Percentiles rank a stretch among this genome's conserved stretches.
Conservation (phyloP, 2,797 vertebrate species). For the Melanogrammus aeglefinus region DNA sequence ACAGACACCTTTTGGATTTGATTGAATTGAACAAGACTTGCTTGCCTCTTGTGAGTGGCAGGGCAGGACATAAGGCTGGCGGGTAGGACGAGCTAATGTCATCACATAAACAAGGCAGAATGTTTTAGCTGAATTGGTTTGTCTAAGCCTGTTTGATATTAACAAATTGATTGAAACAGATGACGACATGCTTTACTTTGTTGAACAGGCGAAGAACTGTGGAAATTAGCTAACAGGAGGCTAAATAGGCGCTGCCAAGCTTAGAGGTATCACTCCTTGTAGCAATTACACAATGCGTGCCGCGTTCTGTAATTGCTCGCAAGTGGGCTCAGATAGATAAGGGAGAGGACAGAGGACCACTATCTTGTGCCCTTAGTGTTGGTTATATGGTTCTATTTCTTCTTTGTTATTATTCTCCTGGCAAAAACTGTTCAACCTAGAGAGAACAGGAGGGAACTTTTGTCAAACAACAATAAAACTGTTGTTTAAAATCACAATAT, state of each 20-base stretch:
- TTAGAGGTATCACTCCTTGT: neutral
- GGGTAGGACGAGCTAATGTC: neutral
- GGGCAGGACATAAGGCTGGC: neutral
- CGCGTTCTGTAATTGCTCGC: too few species aligned
- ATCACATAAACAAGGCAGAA: neutral
- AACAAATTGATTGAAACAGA: neutral
- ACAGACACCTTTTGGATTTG: neutral
- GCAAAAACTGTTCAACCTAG: too few species aligned
- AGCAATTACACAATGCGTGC: neutral
- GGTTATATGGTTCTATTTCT: too few species aligned
- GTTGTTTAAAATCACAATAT: too few species aligned
- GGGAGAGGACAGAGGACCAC: too few species aligned
- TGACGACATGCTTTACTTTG: neutral
- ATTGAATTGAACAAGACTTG: neutral
- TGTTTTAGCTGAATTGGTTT: neutral
- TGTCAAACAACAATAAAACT: neutral
- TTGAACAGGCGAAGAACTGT: too few species aligned
- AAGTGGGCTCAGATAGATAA: neutral
- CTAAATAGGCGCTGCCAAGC: neutral
- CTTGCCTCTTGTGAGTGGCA: neutral
- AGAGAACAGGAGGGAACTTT: neutral
- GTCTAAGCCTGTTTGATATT: neutral
- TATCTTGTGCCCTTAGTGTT: neutral
- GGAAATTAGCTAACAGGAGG: neutral
- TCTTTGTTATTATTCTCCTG: too few species aligned